Percentiles rank a stretch among this genome's conserved stretches.
Conservation (phyloP, 2,888 invertebrate genomes). For the Drosophila niveifrons region DNA sequence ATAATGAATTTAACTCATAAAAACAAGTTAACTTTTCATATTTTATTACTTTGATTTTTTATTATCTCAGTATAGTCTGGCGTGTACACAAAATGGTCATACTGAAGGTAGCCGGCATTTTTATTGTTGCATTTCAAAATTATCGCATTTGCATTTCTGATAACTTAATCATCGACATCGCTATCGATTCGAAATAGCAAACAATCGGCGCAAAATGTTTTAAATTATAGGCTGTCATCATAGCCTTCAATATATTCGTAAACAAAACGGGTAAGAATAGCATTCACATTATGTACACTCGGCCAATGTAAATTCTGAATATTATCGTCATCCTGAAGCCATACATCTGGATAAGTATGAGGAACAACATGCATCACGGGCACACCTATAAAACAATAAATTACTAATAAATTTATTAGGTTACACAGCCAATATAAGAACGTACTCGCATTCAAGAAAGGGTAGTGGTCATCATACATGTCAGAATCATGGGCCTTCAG, state of each 20-base stretch:
- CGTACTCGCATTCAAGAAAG: slow-evolving; percentile 87
- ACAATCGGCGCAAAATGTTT: neutral
- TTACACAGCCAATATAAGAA: neutral
- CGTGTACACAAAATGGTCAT: neutral
- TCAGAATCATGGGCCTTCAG: slow-evolving; percentile 87
- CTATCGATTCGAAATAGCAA: slow-evolving; percentile 12
- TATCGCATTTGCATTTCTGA: slow-evolving; percentile 20
- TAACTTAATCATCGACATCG: neutral
- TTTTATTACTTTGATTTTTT: too few relatives aligned
- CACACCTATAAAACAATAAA: slow-evolving; percentile 56
- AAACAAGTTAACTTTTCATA: too few relatives aligned
- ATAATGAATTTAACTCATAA: too few relatives aligned
- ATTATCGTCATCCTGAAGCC: slow-evolving; percentile 95
- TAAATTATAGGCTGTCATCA: neutral
- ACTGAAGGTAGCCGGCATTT: slow-evolving; percentile 25
- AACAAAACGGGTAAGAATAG: slow-evolving; percentile 49
- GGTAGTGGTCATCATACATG: slow-evolving; percentile 96
- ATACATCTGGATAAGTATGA: slow-evolving; percentile 94
- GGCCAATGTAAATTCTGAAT: slow-evolving; percentile 65
- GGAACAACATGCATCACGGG: slow-evolving; percentile 95
- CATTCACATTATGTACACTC: slow-evolving; percentile 53
- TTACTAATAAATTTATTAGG: slow-evolving; percentile 21
- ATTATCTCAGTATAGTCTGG: too few relatives aligned
- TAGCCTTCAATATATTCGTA: slow-evolving; percentile 23
- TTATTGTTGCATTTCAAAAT: slow-evolving; percentile 26